phyloP scores from a whole-genome alignment of 2,797 vertebrate genomes.

The Loris lydekkerianus region DNA sequence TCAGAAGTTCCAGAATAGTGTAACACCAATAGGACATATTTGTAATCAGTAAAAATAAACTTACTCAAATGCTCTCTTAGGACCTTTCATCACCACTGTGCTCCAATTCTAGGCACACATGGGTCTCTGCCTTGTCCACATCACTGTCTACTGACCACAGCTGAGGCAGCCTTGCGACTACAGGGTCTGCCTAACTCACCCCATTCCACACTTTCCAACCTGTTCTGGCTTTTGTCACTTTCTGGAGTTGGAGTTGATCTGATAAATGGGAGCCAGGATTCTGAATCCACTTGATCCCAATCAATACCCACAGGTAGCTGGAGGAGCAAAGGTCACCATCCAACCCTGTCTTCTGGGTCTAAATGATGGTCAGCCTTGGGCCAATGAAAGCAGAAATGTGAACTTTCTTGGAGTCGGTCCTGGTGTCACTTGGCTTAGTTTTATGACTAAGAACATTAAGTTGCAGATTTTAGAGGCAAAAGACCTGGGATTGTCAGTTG shows the following conservation, averaged over 20 bases:
- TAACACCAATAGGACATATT: background rate
- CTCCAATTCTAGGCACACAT: background rate
- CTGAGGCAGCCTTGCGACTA: background rate
- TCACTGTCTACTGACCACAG: background rate
- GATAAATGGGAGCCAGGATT: background rate
- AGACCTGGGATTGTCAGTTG: background rate
- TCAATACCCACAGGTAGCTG: background rate
- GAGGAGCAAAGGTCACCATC: background rate
- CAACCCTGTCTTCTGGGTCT: background rate
- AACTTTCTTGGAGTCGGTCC: background rate
- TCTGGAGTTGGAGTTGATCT: background rate
- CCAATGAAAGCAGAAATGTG: background rate
- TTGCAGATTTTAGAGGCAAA: background rate
- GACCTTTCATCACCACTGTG: background rate
- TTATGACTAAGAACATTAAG: background rate
- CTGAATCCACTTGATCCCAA: background rate
- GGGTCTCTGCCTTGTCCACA: background rate
- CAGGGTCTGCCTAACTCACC: background rate
- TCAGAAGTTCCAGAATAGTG: background rate
- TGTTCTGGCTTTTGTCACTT: background rate
- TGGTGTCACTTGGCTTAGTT: background rate
- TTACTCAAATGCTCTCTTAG: background rate
- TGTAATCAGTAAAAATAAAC: background rate
- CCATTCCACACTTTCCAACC: background rate
- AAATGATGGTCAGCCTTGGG: background rate